Evolutionary conservation across 2,113 vertebrate genomes (phyloP).

Genomic region (Oxyruncus cristatus): DNA sequence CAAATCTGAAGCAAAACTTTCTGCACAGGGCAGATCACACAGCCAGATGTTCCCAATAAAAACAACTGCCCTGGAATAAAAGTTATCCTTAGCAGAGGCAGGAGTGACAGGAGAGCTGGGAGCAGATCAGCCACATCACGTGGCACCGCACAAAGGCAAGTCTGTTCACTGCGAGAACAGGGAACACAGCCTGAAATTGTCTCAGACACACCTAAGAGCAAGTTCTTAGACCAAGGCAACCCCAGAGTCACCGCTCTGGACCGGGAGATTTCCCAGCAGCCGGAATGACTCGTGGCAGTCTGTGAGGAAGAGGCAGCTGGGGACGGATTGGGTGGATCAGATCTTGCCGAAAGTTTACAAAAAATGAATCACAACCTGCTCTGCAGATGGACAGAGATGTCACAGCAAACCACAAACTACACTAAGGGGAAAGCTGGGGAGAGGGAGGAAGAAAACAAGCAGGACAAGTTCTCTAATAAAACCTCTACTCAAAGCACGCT

Average conservation of each 20-base stretch:
- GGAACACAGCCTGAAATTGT: not conserved
- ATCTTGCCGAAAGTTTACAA: not conserved
- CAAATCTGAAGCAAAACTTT: not conserved
- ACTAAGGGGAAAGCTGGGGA: not conserved
- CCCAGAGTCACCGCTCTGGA: not conserved
- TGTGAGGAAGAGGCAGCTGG: not conserved
- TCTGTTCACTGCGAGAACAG: not conserved
- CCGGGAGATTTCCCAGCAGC: not conserved
- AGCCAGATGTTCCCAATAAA: not conserved
- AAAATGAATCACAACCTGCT: not conserved
- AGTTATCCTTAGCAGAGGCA: not conserved
- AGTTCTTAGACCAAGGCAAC: not conserved
- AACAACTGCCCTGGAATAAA: not conserved
- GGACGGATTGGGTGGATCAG: not conserved
- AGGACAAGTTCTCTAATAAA: not conserved
- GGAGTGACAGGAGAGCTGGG: not conserved
- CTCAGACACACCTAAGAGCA: not conserved
- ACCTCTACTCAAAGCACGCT: not conserved
- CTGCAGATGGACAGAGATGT: not conserved
- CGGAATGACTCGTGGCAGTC: fast-evolving
- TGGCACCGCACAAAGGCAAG: not conserved
- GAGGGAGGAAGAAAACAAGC: not conserved
- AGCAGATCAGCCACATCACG: not conserved
- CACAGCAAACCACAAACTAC: not conserved
- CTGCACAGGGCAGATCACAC: too few relatives aligned